These are phyloP conservation scores for Troides aeacus DNA, from an alignment of 2,888 invertebrate genomes.

Conservation along the genomic window DNA sequence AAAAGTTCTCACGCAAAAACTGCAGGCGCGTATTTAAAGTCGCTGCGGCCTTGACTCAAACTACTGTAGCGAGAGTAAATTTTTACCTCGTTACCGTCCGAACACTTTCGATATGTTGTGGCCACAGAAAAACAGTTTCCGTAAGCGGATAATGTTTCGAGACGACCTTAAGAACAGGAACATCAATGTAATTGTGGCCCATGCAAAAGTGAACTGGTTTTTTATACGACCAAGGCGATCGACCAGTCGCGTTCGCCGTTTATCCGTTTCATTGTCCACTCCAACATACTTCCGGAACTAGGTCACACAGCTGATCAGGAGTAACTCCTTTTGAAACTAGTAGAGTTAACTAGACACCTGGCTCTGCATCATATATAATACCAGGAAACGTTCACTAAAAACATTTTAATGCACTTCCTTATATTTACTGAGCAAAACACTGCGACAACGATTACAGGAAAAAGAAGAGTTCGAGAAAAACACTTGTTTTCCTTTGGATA, in stretches of 20 bases:
- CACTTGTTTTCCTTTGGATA: too few species aligned
- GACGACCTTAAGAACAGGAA: slow-evolving; percentile 50
- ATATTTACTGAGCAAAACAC: background rate
- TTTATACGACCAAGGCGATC: slow-evolving; percentile 55
- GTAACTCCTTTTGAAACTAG: slow-evolving; percentile 21
- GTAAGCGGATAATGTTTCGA: slow-evolving; percentile 34
- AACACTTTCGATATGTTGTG: slow-evolving; percentile 26
- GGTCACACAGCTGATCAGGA: slow-evolving; percentile 31
- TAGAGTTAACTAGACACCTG: slow-evolving; percentile 3
- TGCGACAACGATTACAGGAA: background rate
- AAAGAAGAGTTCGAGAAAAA: background rate
- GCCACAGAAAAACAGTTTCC: slow-evolving; percentile 36
- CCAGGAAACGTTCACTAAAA: background rate
- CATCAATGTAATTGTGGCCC: slow-evolving; percentile 45
- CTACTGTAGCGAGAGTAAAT: slow-evolving; percentile 36
- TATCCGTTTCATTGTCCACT: slow-evolving; percentile 35
- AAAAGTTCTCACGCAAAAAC: slow-evolving; percentile 64
- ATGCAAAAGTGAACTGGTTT: slow-evolving; percentile 53
- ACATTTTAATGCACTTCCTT: background rate
- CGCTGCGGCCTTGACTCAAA: slow-evolving; percentile 46
- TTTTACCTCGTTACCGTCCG: slow-evolving; percentile 28
- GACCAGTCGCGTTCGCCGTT: slow-evolving; percentile 35
- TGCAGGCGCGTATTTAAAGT: slow-evolving; percentile 45
- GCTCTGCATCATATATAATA: slow-evolving; percentile 1
- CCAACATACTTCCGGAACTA: slow-evolving; percentile 47